Base-by-base conservation (phyloP, 2,888 invertebrate species). In the Spialia ferax region DNA sequence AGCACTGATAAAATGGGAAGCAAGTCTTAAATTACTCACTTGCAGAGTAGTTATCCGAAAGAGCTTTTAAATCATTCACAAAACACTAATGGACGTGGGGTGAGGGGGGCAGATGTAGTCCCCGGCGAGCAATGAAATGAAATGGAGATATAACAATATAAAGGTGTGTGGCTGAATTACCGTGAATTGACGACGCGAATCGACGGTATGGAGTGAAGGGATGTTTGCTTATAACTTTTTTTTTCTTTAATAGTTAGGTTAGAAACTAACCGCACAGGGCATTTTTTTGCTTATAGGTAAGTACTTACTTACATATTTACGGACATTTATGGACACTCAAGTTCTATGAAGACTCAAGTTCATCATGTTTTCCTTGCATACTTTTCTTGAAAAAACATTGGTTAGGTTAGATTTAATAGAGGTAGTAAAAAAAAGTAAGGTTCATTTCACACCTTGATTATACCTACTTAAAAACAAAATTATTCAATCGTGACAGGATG, bases 31-130 rank as follows among this genome's bases (percentile, higher is more conserved):
- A 93, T 93, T 93, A 93, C 93, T 93, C 93, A 93, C 93, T 93
- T 93, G 93, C 93, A 86, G 89, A 91, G 93, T 93, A 93, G 93
- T 93, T 93, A 93, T 93, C 91, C 91, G 93, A 93, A 93, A 93
- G 93, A 93, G 93, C 93, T 93, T 93, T 93, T 93, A 93, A 93
- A 93, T 93, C 93, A 93, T 93, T 93, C 93, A 93, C 93, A 93
- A 93, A 93, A 93, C 93, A 93, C 93, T 93, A 93, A 93, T 93
- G 93, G 93, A 93, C 92, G 92, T 87, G 88, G 92, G 87, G 90
- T 79, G 77, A 74, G 77, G 79, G 77, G 77, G 81, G 87, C 87
- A 88, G 91, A 87, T 89, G 88, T 85, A 88, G 80, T 91, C 92
- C 90, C 91, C 75, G 77, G 87, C 84, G 86, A 82, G 92, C 93